A percentile compares a stretch with the other conserved stretches of the same genome.
These are phyloP conservation scores for Odontomachus brunneus DNA, from an alignment of 1,140 invertebrate species.

Conservation along the genomic window DNA sequence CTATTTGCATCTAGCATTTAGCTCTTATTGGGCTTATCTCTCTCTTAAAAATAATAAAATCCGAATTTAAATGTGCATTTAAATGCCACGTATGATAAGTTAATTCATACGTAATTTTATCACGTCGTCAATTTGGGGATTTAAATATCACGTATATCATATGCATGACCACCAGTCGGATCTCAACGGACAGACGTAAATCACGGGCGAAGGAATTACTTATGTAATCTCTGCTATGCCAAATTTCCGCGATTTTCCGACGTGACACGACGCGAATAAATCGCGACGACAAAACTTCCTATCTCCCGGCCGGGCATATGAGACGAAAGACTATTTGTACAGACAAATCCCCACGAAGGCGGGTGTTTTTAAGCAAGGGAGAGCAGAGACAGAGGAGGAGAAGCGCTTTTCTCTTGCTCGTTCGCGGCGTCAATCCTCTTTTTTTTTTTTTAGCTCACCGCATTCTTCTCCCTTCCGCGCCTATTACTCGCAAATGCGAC, in stretches of 20 bases:
- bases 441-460: not conserved
- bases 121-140: too few species aligned
- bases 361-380: constrained; percentile 18
- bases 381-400: not conserved
- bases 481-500: constrained; percentile 26
- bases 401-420: not conserved
- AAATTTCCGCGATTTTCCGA: constrained; percentile 13
- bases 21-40: too few species aligned
- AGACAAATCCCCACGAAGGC: constrained; percentile 25
- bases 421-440: not conserved
- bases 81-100: too few species aligned
- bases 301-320: not conserved
- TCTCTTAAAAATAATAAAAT: too few species aligned
- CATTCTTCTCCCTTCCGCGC: constrained; percentile 38
- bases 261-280: constrained; percentile 33
- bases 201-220: constrained; percentile 18
- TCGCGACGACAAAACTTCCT: constrained; percentile 11
- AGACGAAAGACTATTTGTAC: constrained; percentile 39
- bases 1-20: too few species aligned
- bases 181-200: not conserved
- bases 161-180: too few species aligned
- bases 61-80: too few species aligned
- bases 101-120: too few species aligned
- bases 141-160: too few species aligned
- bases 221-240: constrained; percentile 6